A percentile compares a stretch with the other conserved stretches of the same genome.
phyloP scores from a whole-genome alignment of 2,797 vertebrate species.

The Manis javanica region DNA sequence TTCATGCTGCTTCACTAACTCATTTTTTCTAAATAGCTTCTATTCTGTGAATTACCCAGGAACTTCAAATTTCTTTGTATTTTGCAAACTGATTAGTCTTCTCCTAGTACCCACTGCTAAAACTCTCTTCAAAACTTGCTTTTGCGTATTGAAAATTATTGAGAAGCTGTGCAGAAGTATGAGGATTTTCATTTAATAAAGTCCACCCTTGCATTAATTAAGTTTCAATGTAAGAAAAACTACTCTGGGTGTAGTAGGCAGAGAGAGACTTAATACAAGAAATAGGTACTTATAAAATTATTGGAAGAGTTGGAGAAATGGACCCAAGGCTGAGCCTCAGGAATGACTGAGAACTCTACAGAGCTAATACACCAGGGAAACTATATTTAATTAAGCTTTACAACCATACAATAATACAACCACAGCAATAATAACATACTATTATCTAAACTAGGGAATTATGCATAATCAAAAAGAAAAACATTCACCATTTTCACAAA shows the following conservation, averaged over 20 bases:
- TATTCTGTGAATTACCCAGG: background rate
- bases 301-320: background rate
- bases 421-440: background rate
- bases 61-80: background rate
- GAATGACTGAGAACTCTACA: background rate
- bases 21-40: background rate
- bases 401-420: too few species aligned
- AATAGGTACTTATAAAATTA: background rate
- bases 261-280: background rate
- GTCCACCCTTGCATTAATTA: background rate
- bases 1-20: background rate
- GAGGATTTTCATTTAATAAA: background rate
- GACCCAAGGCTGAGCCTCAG: background rate
- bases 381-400: background rate
- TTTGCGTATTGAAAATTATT: background rate
- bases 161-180: background rate
- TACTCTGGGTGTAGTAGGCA: background rate
- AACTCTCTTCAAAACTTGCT: background rate
- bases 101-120: background rate
- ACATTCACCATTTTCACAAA: background rate
- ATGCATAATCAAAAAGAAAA: background rate
- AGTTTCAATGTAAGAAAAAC: background rate
- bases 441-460: background rate
- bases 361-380: background rate
- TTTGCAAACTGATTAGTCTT: background rate